These are phyloP conservation scores for Diabrotica virgifera DNA, from an alignment of 1,140 invertebrate species.

Conservation along the genomic window DNA sequence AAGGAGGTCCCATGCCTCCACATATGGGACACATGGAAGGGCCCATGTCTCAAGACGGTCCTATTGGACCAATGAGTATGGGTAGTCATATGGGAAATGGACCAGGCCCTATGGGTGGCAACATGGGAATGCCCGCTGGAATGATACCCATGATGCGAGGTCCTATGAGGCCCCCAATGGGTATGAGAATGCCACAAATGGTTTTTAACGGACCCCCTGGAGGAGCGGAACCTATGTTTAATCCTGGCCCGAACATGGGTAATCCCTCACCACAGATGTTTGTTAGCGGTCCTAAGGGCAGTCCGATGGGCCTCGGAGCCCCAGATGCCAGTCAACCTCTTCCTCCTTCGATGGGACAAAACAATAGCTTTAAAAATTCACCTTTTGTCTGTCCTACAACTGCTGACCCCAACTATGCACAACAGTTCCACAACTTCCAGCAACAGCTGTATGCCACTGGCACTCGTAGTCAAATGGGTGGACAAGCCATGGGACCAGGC, in stretches of 20 bases:
- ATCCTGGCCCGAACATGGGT: conserved; percentile 34
- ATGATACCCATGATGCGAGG: conserved; percentile 49
- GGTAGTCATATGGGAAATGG: conserved; percentile 48
- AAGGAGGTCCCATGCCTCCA: conserved; percentile 47
- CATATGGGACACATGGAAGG: conserved; percentile 52
- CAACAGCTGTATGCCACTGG: conserved; percentile 91
- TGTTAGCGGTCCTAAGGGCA: conserved; percentile 51
- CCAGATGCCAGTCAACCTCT: conserved; percentile 68
- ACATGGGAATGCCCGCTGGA: conserved; percentile 41
- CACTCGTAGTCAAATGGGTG: conserved; percentile 61
- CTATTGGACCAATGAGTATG: conserved; percentile 56
- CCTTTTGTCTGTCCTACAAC: conserved; percentile 80
- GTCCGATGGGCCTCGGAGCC: conserved; percentile 57
- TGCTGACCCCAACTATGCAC: conserved; percentile 86
- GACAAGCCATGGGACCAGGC: conserved; percentile 45
- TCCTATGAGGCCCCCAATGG: conserved; percentile 35
- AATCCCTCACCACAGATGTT: conserved; percentile 55
- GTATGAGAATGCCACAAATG: conserved; percentile 59
- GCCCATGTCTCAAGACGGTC: conserved; percentile 45
- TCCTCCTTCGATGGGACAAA: conserved; percentile 75
- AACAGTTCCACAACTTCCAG: conserved; percentile 94
- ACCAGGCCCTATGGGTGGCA: conserved; percentile 43
- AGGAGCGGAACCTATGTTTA: conserved; percentile 49
- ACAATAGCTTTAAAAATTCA: conserved; percentile 73
- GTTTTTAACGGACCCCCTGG: conserved; percentile 51